phyloP scores from a whole-genome alignment of 2,888 invertebrate genomes.

The Anarsia innoxiella region DNA sequence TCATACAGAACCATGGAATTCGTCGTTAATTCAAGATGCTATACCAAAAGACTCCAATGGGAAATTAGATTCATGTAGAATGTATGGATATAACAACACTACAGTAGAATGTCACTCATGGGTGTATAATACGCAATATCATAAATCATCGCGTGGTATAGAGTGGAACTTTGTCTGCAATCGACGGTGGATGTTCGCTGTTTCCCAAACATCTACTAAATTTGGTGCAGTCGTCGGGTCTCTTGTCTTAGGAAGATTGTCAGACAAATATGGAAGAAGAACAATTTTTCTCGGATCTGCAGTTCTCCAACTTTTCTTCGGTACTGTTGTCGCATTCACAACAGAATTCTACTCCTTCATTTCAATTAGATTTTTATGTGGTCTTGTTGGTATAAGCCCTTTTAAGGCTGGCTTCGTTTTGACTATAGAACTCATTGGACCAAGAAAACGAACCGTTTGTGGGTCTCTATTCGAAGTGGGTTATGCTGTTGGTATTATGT shows the following conservation, averaged over 20 bases:
- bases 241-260: conserved; percentile 83
- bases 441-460: conserved; percentile 85
- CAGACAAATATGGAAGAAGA: conserved; percentile 87
- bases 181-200: conserved; percentile 86
- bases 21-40: conserved; percentile 62
- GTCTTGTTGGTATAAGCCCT: conserved; percentile 89
- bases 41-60: conserved; percentile 77
- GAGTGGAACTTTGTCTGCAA: conserved; percentile 91
- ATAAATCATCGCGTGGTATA: conserved; percentile 82
- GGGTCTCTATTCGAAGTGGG: conserved; percentile 88
- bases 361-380: conserved; percentile 80
- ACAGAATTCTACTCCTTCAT: conserved; percentile 83
- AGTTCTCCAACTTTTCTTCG: conserved; percentile 80
- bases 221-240: conserved; percentile 88
- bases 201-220: conserved; percentile 87
- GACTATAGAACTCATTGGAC: conserved; percentile 89
- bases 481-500: conserved; percentile 87
- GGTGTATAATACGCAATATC: conserved; percentile 84
- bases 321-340: conserved; percentile 84
- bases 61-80: conserved; percentile 78
- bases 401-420: conserved; percentile 80
- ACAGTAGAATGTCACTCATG: conserved; percentile 66
- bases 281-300: conserved; percentile 86
- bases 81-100: conserved; percentile 61
- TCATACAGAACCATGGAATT: conserved; percentile 71